phyloP scores from a whole-genome alignment of 2,888 invertebrate species.

The Hoplodrina ambigua region DNA sequence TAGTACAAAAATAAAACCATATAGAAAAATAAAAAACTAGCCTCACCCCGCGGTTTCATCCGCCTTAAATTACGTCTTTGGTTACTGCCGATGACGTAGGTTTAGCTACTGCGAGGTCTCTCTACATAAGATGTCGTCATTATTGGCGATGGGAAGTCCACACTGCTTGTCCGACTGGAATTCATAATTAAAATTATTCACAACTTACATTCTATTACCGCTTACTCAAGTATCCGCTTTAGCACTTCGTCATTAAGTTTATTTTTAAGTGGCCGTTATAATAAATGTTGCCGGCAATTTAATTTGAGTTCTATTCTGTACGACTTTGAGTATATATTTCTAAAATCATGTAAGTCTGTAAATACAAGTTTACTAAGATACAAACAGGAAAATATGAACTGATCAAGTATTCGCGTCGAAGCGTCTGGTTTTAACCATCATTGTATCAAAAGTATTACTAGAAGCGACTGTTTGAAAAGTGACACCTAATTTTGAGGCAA shows the following conservation, averaged over 20 bases:
- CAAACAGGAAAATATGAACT: neutral
- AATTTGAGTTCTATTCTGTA: neutral
- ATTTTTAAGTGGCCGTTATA: neutral
- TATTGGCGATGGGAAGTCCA: neutral
- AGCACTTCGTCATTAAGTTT: neutral
- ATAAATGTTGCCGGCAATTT: neutral
- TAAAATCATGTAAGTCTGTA: neutral
- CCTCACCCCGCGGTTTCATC: too few relatives aligned
- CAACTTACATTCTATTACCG: too few relatives aligned
- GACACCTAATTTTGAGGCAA: neutral
- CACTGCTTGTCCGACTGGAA: neutral
- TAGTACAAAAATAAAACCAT: too few relatives aligned
- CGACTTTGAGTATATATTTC: neutral
- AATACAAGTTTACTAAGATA: neutral
- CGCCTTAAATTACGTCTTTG: too few relatives aligned
- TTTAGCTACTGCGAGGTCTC: neutral
- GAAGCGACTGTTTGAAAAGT: neutral
- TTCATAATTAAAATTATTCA: neutral
- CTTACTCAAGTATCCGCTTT: neutral
- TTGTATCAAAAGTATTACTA: too few relatives aligned
- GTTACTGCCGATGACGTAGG: neutral
- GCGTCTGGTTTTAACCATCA: neutral
- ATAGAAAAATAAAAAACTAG: too few relatives aligned
- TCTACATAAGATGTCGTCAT: neutral
- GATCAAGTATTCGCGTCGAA: too few relatives aligned